Base-by-base conservation (phyloP, 2,797 vertebrate genomes). In the Danio tinwini region DNA sequence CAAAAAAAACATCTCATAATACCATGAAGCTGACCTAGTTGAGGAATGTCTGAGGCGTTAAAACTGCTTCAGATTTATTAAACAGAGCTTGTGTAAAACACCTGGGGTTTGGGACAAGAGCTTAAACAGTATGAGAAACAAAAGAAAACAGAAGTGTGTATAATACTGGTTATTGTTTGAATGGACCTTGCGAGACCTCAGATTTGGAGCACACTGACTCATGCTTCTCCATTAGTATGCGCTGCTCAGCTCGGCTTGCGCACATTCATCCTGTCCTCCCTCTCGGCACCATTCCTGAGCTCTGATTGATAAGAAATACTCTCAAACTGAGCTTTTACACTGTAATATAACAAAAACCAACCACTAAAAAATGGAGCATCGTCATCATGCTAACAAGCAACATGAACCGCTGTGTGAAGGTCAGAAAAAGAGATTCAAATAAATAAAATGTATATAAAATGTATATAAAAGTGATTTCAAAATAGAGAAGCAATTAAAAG, bases 1-100 rank as follows among this genome's bases (percentile, higher is more conserved):
- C 29, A 3, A 29, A 29, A 45, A 14, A 17, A 19, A 29, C 4
- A 76, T 56, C 52, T 40, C 62, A 67, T 55, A 47, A 56, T 39
- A 55, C 49, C 5, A 39, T 53, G 74, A 5, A 0, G 19, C 10
- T 67, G 74, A 76, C 62, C 74, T 19, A 76, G 5, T 76, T 56
- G 21, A 67, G 50, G 21, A 76, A 29, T 29, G 40, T 64, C 61
- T 64, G 73, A 76, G 37, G 39, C 50, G 19, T 16, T 47, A 17
- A 55, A 65, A 42, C 14, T 14, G 42, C 58, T 8, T 37, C 11
- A 17, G 40, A 56, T 67, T 56, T 67, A 47, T 76, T 58, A 68
- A 21, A 39, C 40, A 49, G 21, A 58, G 21, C 42, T 39, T 16
- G 47, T 39, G 3, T 65, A 16, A 29, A 65, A 45, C 19, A 44